A percentile compares a stretch with the other conserved stretches of the same genome.
Conservation (phyloP, 2,888 invertebrate genomes). For the Panopea generosa region DNA sequence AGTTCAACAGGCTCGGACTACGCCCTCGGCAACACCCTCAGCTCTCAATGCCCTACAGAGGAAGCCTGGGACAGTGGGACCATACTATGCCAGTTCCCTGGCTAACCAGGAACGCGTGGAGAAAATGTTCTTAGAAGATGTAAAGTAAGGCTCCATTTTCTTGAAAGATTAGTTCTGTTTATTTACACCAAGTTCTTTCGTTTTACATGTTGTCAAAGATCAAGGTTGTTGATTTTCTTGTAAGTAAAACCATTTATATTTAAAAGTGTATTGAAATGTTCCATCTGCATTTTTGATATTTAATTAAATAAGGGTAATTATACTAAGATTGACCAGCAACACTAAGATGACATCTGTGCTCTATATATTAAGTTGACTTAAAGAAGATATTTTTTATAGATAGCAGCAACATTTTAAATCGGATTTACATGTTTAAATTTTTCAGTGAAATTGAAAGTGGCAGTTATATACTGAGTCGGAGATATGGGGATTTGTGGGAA, state of each 20-base stretch:
- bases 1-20: neutral
- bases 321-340: too few relatives aligned
- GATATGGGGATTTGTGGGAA: conserved; percentile 82
- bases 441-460: conserved; percentile 70
- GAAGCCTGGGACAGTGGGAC: conserved; percentile 22
- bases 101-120: conserved; percentile 63
- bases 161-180: too few relatives aligned
- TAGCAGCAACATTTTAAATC: too few relatives aligned
- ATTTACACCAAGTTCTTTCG: too few relatives aligned
- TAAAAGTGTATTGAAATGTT: too few relatives aligned
- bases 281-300: too few relatives aligned
- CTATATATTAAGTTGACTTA: too few relatives aligned
- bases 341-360: too few relatives aligned
- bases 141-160: conserved; percentile 38
- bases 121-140: conserved; percentile 45
- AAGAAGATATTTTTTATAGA: too few relatives aligned
- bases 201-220: too few relatives aligned
- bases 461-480: conserved; percentile 78
- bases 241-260: conserved; percentile 5
- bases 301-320: too few relatives aligned
- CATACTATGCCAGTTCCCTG: conserved; percentile 41
- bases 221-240: conserved; percentile 12
- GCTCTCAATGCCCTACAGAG: conserved; percentile 33
- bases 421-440: too few relatives aligned
- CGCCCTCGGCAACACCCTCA: neutral